A percentile compares a stretch with the other conserved stretches of the same genome.
Conservation (phyloP, 2,888 invertebrate genomes). For the Helobdella robusta region DNA sequence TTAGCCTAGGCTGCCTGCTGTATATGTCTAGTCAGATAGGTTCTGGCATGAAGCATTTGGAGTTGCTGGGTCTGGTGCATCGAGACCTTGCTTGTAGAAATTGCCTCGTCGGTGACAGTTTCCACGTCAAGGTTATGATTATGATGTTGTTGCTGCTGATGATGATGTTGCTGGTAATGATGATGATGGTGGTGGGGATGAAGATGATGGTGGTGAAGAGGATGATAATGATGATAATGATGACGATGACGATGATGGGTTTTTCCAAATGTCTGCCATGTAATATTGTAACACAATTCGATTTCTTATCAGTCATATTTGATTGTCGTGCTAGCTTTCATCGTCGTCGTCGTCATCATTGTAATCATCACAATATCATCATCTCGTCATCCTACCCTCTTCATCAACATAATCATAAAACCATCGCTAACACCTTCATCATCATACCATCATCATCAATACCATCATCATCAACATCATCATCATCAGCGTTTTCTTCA, state of each 20-base stretch:
- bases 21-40: constrained; percentile 76
- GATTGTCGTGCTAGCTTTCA: too few relatives aligned
- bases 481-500: neutral
- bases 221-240: too few relatives aligned
- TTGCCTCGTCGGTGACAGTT: constrained; percentile 71
- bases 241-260: too few relatives aligned
- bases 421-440: neutral
- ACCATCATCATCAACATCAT: neutral
- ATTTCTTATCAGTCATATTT: neutral
- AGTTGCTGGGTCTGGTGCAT: constrained; percentile 79
- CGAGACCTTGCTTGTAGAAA: constrained; percentile 78
- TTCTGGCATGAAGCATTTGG: constrained; percentile 78
- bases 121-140: constrained; percentile 53
- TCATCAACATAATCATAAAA: too few relatives aligned
- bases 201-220: too few relatives aligned
- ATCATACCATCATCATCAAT: neutral
- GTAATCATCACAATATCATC: neutral
- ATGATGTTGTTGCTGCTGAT: too few relatives aligned
- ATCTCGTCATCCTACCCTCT: neutral
- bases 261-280: too few relatives aligned
- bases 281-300: too few relatives aligned
- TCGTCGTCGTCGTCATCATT: neutral
- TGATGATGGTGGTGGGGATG: too few relatives aligned
- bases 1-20: constrained; percentile 69
- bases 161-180: too few relatives aligned